Evolutionary conservation across 1,140 invertebrate species (phyloP), one percentile per base, ranked within the genome.

Genomic region (Olivierus martensii): DNA sequence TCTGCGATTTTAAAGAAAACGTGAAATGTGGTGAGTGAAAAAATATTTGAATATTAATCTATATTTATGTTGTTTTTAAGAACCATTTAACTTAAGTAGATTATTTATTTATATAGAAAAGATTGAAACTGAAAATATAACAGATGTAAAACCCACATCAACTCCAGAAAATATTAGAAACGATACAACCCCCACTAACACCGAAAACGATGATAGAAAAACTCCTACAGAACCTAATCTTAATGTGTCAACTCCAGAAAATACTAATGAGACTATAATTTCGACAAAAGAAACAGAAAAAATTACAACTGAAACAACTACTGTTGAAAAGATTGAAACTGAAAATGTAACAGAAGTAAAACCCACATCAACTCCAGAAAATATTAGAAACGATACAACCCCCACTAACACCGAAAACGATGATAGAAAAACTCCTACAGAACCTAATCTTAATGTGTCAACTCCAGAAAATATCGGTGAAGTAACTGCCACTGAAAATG

Each of bases 1-100:
- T 36, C 9, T 56, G 54, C 22, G 54, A 56, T 39, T 52, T 42
- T 38, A 43, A 19, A 14, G 34, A 51, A 18, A 39, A 56, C 7
- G 49, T 56, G 0, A 21, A 22, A 2, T 56, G 54, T 18, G 34
- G n/a, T 15, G 7, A 17, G 12, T 52, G 7, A 49, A 21, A 15
- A 15, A 50, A 39, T 21, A 10, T 3, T 3, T 42, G 42, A 21
- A 3, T 46, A 17, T 35, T 12, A 11, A 10, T 15, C 15, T n/a
- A 45, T n/a, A n/a, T 9, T 7, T 9, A 45, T 9, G 12, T 14
- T 11, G 10, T 7, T 7, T 7, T 15, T 7, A 14, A 42, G 7
- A 12, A 42, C 1, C 10, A 7, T 21, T 15, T 15, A 22, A 45
- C 19, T 10, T 9, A 45, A 45, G 9, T n/a, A 45, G 9, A 6